Conservation (phyloP, 2,113 vertebrate genomes). For the Chaetops frenatus region DNA sequence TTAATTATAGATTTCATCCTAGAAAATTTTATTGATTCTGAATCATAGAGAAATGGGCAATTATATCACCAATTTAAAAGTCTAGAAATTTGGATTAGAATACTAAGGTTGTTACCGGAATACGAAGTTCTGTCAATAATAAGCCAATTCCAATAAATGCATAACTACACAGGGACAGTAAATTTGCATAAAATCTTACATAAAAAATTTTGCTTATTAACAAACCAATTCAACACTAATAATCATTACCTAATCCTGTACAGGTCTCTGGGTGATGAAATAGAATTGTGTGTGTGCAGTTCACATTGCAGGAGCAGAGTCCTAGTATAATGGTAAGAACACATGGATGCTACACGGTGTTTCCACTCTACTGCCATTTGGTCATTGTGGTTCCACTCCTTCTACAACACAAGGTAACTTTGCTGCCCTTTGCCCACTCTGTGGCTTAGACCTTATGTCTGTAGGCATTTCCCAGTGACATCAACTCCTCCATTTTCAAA, state of each 20-base stretch:
- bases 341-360: rapidly evolving
- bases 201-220: background rate
- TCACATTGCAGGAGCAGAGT: background rate
- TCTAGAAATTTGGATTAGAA: background rate
- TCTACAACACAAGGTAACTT: background rate
- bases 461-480: background rate
- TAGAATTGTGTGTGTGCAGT: background rate
- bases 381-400: background rate
- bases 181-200: background rate
- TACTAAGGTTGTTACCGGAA: background rate
- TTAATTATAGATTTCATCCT: background rate
- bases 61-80: background rate
- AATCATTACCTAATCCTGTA: background rate
- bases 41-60: background rate
- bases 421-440: background rate
- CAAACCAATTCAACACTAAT: background rate
- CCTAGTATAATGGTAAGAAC: background rate
- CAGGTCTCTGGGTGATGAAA: background rate
- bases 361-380: background rate
- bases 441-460: rapidly evolving
- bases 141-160: rapidly evolving
- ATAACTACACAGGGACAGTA: background rate
- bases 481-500: background rate
- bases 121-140: background rate
- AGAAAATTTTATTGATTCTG: background rate